Evolutionary conservation across 2,888 invertebrate species (phyloP), one percentile per base, ranked within the genome.

Genomic region (Noctuana brunneofusca): DNA sequence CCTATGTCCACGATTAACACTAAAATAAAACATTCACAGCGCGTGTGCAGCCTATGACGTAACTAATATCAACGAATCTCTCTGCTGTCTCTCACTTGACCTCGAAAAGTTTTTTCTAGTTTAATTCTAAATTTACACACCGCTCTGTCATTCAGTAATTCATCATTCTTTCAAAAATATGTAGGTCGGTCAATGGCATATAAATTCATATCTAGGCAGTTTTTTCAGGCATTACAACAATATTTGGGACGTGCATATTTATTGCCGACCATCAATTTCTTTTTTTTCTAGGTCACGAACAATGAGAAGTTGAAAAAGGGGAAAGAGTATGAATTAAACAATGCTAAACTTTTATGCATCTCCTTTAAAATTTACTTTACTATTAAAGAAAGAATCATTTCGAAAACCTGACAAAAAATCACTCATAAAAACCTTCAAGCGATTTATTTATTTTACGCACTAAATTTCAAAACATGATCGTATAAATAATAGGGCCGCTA

Each of bases 171-270:
- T 73, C 70, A 74, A 74, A 78, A 82, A 80, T 79, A 88, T 84
- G 78, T 83, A 75, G 88, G 87, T 79, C 85, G 84, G 87, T 87
- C 86, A 86, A 81, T 84, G 86, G 85, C 75, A 69, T 68, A 69
- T 69, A 69, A 75, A 50, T 73, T 74, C 66, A 65, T 68, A 76
- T 74, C 74, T 77, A 80, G 77, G 72, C 69, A 71, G 65, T 66
- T 64, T 69, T 69, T 68, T 70, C 68, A 71, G 67, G 65, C 71
- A 71, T 67, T 69, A 65, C 63, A 63, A 71, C 69, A 72, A 71
- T 73, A 74, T 75, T 74, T 76, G 66, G 76, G 68, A 58, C 74
- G 69, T 58, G 66, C 59, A 65, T 64, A 58, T 69, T 73, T 75
- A 68, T 66, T 64, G 59, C 58, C 56, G 32, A 30, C 50, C 20